Base-by-base conservation (phyloP, 2,113 vertebrate genomes). In the Rallus limicola region DNA sequence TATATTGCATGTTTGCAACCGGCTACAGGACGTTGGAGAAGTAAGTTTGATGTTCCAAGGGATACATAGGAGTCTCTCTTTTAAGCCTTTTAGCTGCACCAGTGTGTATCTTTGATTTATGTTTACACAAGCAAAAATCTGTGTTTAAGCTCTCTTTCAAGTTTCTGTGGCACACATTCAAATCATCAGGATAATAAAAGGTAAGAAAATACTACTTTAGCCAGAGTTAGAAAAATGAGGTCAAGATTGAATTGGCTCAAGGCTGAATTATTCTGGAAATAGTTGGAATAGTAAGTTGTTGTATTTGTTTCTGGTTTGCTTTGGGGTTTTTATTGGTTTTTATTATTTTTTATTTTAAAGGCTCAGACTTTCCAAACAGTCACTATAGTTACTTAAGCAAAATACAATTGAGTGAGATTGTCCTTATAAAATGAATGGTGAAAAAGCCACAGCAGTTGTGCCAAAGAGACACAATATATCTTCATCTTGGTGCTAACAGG, bases 1-100 rank as follows among this genome's bases (percentile, higher is more conserved):
- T 99, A 99, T 94, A 99, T 99, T 79, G 99, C 99, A 82, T 99
- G 99, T 98, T 98, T 99, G 96, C 99, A 99, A 96, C 99, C 99
- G 88, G 99, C 99, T 55, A 99, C 99, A 58, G 99, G 99, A 97
- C 98, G 99, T 88, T 99, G 99, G 99, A 99, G 99, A 99, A 99
- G 99, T 99, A 98, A 99, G 99, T 99, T 34, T 20, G 68, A 42
- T 86, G 11, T 88, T 93, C 63, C 42, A 59, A 78, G 69, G 38
- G 11, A 44, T 68, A 89, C 91, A 69, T 9, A 63, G 13, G 31
- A 67, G 36, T 71, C 25, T 88, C 1, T 77, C 36, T 89, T 80
- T 55, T 10, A 33, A 62, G 29, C 15, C 75, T 68, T 68, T 83
- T 90, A 56, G 59, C 53, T 86, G 78, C 91, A 56, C 4, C 5